A percentile compares a stretch with the other conserved stretches of the same genome.
phyloP scores from a whole-genome alignment of 2,797 vertebrate species.

The Hydrolagus colliei region DNA sequence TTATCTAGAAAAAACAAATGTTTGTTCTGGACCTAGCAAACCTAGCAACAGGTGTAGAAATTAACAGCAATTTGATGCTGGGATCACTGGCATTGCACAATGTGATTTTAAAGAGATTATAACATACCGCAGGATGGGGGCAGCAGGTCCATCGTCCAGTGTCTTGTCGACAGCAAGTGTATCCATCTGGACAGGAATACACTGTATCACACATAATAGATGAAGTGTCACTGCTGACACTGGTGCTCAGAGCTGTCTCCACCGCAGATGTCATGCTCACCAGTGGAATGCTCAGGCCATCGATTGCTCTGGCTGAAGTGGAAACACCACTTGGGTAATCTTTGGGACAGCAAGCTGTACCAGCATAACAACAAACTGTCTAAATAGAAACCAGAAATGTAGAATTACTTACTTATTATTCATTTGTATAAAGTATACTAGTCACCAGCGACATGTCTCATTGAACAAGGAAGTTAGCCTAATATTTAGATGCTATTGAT shows the following conservation, averaged over 20 bases:
- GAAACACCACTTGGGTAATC: constrained; percentile 49
- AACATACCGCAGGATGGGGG: constrained; percentile 51
- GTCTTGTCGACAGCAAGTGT: constrained; percentile 49
- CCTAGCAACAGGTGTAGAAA: too few species aligned
- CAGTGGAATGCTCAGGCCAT: constrained; percentile 40
- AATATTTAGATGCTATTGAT: too few species aligned
- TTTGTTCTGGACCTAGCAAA: too few species aligned
- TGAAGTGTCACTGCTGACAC: constrained; percentile 10
- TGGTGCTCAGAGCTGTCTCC: constrained; percentile 15
- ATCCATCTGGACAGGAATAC: constrained; percentile 45
- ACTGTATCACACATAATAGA: constrained; percentile 50
- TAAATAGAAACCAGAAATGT: constrained; percentile 32
- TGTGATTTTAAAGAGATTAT: background rate
- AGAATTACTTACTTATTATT: background rate
- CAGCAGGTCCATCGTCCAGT: constrained; percentile 54
- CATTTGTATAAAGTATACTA: too few species aligned
- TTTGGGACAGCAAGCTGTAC: constrained; percentile 50
- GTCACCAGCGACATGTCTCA: too few species aligned
- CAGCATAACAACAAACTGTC: constrained; percentile 53
- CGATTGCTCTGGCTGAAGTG: constrained; percentile 43
- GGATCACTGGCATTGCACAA: too few species aligned
- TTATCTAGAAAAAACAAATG: too few species aligned
- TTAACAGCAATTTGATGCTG: too few species aligned
- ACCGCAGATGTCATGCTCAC: constrained; percentile 5
- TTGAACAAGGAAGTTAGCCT: too few species aligned